These are phyloP conservation scores for Remorina albescens DNA, from an alignment of 2,797 vertebrate species.

Conservation along the genomic window DNA sequence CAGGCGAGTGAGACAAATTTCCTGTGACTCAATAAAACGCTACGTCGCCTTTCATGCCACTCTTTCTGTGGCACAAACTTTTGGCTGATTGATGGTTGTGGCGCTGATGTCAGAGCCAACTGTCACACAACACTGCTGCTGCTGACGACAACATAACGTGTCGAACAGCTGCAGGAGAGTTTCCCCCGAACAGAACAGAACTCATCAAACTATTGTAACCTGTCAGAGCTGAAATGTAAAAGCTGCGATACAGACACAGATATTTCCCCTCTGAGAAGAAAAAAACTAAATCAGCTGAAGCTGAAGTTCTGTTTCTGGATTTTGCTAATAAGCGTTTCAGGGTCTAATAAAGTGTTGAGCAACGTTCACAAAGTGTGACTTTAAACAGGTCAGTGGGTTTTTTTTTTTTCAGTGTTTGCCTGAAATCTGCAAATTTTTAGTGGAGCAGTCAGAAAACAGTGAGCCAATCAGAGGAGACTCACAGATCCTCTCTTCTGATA, in stretches of 20 bases:
- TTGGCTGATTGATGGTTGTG: background rate
- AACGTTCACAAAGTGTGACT: background rate
- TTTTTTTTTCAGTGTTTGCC: too few relatives aligned
- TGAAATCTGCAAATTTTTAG: too few relatives aligned
- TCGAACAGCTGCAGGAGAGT: background rate
- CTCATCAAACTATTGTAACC: background rate
- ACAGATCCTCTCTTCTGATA: too few relatives aligned
- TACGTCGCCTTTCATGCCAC: background rate
- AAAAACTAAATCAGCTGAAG: too few relatives aligned
- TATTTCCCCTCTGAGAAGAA: too few relatives aligned
- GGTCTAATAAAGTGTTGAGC: background rate
- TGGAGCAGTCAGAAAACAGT: too few relatives aligned
- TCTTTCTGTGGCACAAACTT: background rate
- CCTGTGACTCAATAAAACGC: constrained; percentile 12
- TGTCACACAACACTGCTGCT: background rate
- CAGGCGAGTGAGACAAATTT: background rate
- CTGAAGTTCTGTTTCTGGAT: background rate
- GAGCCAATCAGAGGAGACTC: too few relatives aligned
- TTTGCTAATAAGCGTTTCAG: background rate
- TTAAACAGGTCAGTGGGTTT: too few relatives aligned
- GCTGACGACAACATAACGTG: background rate
- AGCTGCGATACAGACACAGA: background rate
- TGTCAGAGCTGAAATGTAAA: background rate
- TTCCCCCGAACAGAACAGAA: background rate
- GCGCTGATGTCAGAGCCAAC: constrained; percentile 18